A percentile compares a stretch with the other conserved stretches of the same genome.
Conservation (phyloP, 2,888 invertebrate genomes). For the Papilio gigon region DNA sequence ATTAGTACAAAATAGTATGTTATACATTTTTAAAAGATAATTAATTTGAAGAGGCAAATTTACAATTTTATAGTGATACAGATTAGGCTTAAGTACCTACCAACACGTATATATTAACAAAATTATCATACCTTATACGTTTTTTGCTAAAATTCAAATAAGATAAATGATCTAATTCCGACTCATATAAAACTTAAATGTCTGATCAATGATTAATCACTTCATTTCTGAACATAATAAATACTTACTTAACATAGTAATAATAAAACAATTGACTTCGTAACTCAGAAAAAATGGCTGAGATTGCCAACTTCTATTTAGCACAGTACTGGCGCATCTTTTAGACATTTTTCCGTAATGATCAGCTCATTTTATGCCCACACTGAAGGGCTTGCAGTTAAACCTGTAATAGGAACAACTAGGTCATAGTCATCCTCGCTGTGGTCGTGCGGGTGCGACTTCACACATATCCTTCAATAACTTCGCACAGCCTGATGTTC, state of each 20-base stretch:
- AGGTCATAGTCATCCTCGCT: too few relatives aligned
- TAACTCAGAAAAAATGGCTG: too few relatives aligned
- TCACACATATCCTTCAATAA: too few relatives aligned
- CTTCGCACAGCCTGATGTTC: too few relatives aligned
- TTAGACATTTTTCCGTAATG: too few relatives aligned
- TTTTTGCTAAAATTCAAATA: neutral
- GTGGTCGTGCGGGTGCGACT: too few relatives aligned
- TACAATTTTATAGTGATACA: neutral
- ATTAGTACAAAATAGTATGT: neutral
- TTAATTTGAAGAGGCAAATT: neutral
- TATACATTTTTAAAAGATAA: neutral
- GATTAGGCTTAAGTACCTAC: slow-evolving; percentile 6
- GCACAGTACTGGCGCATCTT: neutral
- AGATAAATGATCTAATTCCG: neutral
- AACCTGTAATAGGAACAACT: too few relatives aligned
- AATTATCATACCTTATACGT: neutral
- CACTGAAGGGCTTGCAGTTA: too few relatives aligned
- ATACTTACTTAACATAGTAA: too few relatives aligned
- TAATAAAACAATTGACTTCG: too few relatives aligned
- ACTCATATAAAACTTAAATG: neutral
- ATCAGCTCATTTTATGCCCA: too few relatives aligned
- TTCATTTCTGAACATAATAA: neutral
- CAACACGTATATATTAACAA: neutral
- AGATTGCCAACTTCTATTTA: neutral
- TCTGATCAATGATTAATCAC: neutral